A percentile compares a stretch with the other conserved stretches of the same genome.
These are phyloP conservation scores for Yponomeuta evonymella DNA, from an alignment of 2,888 invertebrate species.

Conservation along the genomic window DNA sequence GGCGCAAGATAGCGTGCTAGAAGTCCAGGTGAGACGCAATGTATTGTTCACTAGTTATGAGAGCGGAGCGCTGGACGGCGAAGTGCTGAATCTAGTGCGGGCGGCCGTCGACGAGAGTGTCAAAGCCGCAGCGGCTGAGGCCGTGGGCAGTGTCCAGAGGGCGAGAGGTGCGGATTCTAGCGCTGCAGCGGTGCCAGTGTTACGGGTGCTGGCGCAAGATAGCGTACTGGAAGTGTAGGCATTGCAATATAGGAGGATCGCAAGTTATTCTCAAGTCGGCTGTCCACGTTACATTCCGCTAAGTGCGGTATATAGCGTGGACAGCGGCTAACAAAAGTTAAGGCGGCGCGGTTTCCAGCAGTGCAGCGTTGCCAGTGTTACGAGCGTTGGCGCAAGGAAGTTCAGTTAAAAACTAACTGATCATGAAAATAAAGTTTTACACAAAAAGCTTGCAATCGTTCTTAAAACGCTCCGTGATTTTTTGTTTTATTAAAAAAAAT, in stretches of 20 bases:
- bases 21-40: constrained; percentile 84
- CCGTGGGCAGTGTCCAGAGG: constrained; percentile 96
- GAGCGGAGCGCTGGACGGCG: constrained; percentile 54
- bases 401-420: too few species aligned
- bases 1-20: constrained; percentile 94
- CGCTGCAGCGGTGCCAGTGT: constrained; percentile 95
- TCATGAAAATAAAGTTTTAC: too few species aligned
- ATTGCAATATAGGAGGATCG: too few species aligned
- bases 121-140: constrained; percentile 76
- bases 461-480: too few species aligned
- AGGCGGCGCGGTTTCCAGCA: constrained; percentile 79
- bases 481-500: too few species aligned
- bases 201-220: constrained; percentile 96
- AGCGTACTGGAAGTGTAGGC: constrained; percentile 94
- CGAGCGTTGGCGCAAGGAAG: constrained; percentile 83
- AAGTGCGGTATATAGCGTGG: constrained; percentile 30
- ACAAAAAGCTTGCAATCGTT: too few species aligned
- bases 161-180: constrained; percentile 97
- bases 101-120: constrained; percentile 37
- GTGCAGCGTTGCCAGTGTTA: constrained; percentile 95
- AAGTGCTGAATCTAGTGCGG: constrained; percentile 32
- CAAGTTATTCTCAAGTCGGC: too few species aligned
- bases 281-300: too few species aligned
- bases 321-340: constrained; percentile 36
- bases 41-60: constrained; percentile 26